These are phyloP conservation scores for Cepaea hortensis DNA, from an alignment of 2,888 invertebrate species.

Conservation along the genomic window DNA sequence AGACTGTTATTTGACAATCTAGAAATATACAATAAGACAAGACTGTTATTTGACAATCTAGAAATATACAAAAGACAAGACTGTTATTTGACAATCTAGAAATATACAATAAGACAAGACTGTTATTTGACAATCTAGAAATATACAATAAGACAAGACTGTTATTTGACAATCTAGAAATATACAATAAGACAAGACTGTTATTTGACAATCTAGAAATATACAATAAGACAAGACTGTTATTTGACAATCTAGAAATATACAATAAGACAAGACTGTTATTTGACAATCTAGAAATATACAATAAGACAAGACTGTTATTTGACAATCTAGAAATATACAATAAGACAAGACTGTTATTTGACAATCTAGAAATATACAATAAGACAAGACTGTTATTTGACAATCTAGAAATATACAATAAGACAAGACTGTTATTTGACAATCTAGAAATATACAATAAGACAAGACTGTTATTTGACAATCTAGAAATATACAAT, in stretches of 20 bases:
- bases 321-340: background rate
- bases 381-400: too few species aligned
- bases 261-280: background rate
- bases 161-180: too few species aligned
- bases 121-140: background rate
- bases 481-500: background rate
- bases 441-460: background rate
- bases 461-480: background rate
- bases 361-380: too few species aligned
- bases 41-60: background rate
- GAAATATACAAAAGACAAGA: background rate
- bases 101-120: background rate
- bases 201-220: too few species aligned
- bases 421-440: too few species aligned
- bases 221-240: too few species aligned
- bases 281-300: background rate
- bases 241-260: constrained; percentile 1
- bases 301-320: background rate
- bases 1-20: too few species aligned
- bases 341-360: background rate
- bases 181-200: too few species aligned
- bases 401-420: too few species aligned
- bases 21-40: too few species aligned
- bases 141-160: background rate
- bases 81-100: background rate